These are phyloP conservation scores for Plagodis dolabraria DNA, from an alignment of 2,888 invertebrate species.

Conservation along the genomic window DNA sequence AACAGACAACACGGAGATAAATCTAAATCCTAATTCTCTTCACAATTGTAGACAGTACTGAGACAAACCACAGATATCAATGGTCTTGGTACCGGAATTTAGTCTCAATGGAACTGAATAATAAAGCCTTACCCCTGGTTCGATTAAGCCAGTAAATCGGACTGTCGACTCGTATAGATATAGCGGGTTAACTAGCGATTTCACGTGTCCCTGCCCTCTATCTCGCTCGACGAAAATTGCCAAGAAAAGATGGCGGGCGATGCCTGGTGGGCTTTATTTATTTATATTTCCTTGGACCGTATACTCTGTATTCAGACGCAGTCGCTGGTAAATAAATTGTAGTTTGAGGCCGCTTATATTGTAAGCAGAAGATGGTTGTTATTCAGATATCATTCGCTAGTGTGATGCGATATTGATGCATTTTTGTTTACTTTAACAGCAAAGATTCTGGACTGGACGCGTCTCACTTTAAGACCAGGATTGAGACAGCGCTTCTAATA, in stretches of 20 bases:
- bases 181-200: constrained; percentile 74
- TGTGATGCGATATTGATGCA: too few relatives aligned
- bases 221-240: constrained; percentile 72
- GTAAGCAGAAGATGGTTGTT: constrained; percentile 33
- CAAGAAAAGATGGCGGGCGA: constrained; percentile 67
- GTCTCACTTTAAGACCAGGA: too few relatives aligned
- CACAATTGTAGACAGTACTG: constrained; percentile 50
- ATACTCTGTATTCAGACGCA: constrained; percentile 49
- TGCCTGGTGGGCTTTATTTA: constrained; percentile 64
- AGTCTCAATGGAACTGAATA: constrained; percentile 53
- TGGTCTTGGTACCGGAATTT: constrained; percentile 50
- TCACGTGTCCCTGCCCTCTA: constrained; percentile 72
- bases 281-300: constrained; percentile 64
- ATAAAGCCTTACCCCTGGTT: constrained; percentile 63
- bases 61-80: constrained; percentile 40
- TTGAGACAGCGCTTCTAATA: too few relatives aligned
- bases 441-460: too few relatives aligned
- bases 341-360: constrained; percentile 50
- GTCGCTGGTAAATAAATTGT: constrained; percentile 58
- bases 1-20: constrained; percentile 37
- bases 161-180: constrained; percentile 70
- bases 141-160: constrained; percentile 77
- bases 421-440: too few relatives aligned
- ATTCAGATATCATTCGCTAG: constrained; percentile 35
- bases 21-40: constrained; percentile 53